Base-by-base conservation (phyloP, 2,888 invertebrate species). In the Diaprepes abbreviatus region DNA sequence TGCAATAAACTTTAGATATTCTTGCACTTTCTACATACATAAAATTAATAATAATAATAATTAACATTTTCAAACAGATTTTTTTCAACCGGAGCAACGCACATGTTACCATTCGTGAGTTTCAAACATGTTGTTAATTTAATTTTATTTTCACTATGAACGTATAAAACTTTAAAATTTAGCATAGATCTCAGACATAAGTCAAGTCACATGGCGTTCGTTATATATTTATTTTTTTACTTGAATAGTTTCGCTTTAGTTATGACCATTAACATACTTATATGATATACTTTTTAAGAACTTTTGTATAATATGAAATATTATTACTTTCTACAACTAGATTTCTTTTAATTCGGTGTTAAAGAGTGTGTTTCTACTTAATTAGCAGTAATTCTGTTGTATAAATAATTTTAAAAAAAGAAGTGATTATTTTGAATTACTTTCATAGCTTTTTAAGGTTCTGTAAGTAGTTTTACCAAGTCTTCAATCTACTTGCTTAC, bases 241-340 rank as follows among this genome's bases (percentile, higher is more conserved):
- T 19, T 55, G 21, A 55, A 55, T 55, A 55, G 55, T 55, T 55
- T 54, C 31, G 54, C 54, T 54, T 7, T 21, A 36, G 28, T 52
- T 63, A 43, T 50, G 40, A 16, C 40, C 63, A 63, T 63, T 63
- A 63, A 63, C 63, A 63, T 63, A 63, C 63, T 63, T 63, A 33
- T 31, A 43, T 52, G 54, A 54, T 54, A 54, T 35, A 52, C 33
- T 52, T 63, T 59, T 54, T 4, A 43, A 38, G 12, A 40, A 40
- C 55, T 24, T 52, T 63, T 63, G 21, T 21, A 21, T 43, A 43
- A 43, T 63, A 63, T 63, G 52, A 63, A 63, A 33, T 54, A 54
- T 63, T 33, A 36, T 28, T 52, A 62, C 62, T 62, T 62, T 62
- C 63, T 63, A 63, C 54, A n/a, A 12, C 16, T 19, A 48, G 24